Evolutionary conservation across 2,888 invertebrate species (phyloP).

Genomic region (Molorchus minor): DNA sequence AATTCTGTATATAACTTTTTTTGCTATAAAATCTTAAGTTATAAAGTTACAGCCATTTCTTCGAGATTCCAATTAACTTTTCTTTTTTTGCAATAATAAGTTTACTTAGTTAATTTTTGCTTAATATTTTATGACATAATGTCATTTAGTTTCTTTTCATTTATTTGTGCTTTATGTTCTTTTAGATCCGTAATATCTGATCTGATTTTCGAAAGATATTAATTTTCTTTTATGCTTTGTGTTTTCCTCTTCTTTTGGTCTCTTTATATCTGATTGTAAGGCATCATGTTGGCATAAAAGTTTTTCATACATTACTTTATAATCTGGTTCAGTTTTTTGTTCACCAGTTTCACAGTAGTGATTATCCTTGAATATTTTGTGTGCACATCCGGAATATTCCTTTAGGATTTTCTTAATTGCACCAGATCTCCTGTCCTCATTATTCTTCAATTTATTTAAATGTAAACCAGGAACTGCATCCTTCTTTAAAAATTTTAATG

Average conservation of each 20-base stretch:
- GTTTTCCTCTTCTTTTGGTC: conserved; percentile 6
- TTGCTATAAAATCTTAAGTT: not conserved
- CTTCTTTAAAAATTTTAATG: not conserved
- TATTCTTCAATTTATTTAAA: not conserved
- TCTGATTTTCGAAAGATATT: not conserved
- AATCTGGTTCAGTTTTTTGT: not conserved
- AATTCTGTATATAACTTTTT: not conserved
- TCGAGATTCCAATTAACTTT: not conserved
- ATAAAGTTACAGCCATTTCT: not conserved
- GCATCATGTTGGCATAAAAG: conserved; percentile 21
- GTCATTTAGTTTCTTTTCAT: not conserved
- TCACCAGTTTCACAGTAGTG: not conserved
- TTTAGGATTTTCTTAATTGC: not conserved
- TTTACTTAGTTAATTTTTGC: not conserved
- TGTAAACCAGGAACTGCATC: not conserved
- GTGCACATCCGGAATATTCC: not conserved
- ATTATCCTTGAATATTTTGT: too few species aligned
- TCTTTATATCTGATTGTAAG: conserved; percentile 23
- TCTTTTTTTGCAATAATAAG: not conserved
- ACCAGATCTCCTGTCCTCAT: not conserved
- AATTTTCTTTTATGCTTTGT: not conserved
- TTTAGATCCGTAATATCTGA: not conserved
- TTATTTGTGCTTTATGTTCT: not conserved
- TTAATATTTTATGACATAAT: not conserved
- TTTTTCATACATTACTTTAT: not conserved